Conservation (phyloP, 2,888 invertebrate species). For the Torymus tubicola region DNA sequence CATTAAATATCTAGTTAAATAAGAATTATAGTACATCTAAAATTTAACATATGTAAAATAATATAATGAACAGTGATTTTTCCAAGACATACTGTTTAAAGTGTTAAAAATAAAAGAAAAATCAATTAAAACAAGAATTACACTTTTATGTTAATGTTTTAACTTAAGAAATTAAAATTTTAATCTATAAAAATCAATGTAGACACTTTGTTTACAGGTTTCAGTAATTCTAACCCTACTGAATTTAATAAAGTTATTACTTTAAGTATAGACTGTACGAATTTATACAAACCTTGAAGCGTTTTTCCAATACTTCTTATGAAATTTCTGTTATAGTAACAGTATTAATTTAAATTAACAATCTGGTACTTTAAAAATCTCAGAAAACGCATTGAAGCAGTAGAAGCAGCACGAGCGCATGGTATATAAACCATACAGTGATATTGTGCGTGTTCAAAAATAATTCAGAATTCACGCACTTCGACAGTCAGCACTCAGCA, state of each 20-base stretch:
- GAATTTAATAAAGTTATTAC: neutral
- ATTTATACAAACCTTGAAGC: slow-evolving; percentile 30
- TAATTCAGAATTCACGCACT: too few species aligned
- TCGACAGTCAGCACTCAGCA: too few species aligned
- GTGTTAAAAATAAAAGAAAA: neutral
- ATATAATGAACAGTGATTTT: neutral
- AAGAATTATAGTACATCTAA: neutral
- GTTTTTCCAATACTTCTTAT: neutral
- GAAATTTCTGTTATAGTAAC: neutral
- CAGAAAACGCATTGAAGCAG: neutral
- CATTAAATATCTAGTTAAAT: neutral
- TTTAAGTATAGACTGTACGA: neutral
- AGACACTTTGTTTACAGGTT: slow-evolving; percentile 43
- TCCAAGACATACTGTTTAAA: slow-evolving; percentile 3
- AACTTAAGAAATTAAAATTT: neutral
- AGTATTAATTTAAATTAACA: slow-evolving; percentile 3
- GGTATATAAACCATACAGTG: neutral
- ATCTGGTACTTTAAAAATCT: slow-evolving; percentile 2
- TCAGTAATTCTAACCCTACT: slow-evolving; percentile 44
- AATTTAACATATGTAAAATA: slow-evolving; percentile 18
- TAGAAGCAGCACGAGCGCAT: slow-evolving; percentile 1
- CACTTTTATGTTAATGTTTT: neutral
- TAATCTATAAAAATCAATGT: neutral
- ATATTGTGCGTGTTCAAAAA: neutral
- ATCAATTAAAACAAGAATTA: neutral